Conservation (phyloP, 2,797 vertebrate species). For the Xiphorhynchus erythropygius region DNA sequence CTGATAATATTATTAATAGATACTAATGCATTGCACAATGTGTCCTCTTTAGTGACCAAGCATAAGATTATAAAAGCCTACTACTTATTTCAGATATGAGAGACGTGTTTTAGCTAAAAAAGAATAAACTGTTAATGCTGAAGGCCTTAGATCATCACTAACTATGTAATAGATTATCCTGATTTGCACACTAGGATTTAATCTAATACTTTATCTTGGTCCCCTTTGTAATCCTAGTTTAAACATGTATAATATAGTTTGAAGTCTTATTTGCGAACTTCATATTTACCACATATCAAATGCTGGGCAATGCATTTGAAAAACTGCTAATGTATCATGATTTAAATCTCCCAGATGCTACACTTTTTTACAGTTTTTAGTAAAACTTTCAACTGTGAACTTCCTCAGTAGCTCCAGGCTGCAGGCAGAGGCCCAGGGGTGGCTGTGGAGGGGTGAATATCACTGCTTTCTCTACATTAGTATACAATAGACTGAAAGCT, state of each 20-base stretch:
- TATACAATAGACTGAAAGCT: neutral
- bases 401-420: neutral
- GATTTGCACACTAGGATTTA: neutral
- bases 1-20: neutral
- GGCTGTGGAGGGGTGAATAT: neutral
- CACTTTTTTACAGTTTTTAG: neutral
- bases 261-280: neutral
- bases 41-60: neutral
- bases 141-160: neutral
- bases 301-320: neutral
- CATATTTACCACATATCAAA: neutral
- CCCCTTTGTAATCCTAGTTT: neutral
- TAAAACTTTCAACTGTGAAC: neutral
- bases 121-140: neutral
- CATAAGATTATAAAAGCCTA: neutral
- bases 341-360: neutral
- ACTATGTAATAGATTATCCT: neutral
- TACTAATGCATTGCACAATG: neutral
- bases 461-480: neutral
- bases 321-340: neutral
- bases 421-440: neutral
- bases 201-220: neutral
- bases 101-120: neutral
- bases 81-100: neutral
- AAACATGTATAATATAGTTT: neutral